Evolutionary conservation across 2,797 vertebrate genomes (phyloP), one percentile per base, ranked within the genome.

Genomic region (Sarcophilus harrisii): DNA sequence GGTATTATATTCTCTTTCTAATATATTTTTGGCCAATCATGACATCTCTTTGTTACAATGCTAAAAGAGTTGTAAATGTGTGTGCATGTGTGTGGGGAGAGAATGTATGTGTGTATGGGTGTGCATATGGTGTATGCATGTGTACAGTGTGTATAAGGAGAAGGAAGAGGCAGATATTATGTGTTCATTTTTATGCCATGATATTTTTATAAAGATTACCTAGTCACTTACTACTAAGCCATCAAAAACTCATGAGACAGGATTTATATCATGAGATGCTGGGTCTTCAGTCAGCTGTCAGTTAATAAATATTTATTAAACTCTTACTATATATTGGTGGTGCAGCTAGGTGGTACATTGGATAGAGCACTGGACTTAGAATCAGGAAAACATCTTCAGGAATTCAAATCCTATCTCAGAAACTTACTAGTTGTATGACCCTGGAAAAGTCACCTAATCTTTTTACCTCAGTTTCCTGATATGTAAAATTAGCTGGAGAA

Each of bases 101-200:
- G 21, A 28, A 5, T 89, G 30, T 55, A 29, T 0, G 1, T 92
- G 29, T 93, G 30, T 94, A 58, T 94, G 55, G 73, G 2, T 52
- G 52, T 52, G 49, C 5, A 5, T 52, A 5, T 52, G 49, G 32
- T 90, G 54, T 89, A 27, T 55, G 29, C 0, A 1, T 92, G 29
- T 93, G 29, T 94, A n/a, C n/a, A n/a, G 57, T 95, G 9, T 94
- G 49, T 73, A 1, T 58, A 90, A 93, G 95, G 94, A 60, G 30
- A 4, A 62, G 1, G 16, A 87, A 66, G 92, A 92, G 14, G 49
- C 55, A 94, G n/a, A 81, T 91, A 91, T 59, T 94, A 45, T 27
- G n/a, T 45, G 73, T 81, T 81, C 18, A 45, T 95, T 93, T 91
- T 57, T 30, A 45, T 91, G 9, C 54, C 92, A 59, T 90, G 45